These are phyloP conservation scores for Drosophila merina DNA, from an alignment of 2,888 invertebrate genomes.

Conservation along the genomic window DNA sequence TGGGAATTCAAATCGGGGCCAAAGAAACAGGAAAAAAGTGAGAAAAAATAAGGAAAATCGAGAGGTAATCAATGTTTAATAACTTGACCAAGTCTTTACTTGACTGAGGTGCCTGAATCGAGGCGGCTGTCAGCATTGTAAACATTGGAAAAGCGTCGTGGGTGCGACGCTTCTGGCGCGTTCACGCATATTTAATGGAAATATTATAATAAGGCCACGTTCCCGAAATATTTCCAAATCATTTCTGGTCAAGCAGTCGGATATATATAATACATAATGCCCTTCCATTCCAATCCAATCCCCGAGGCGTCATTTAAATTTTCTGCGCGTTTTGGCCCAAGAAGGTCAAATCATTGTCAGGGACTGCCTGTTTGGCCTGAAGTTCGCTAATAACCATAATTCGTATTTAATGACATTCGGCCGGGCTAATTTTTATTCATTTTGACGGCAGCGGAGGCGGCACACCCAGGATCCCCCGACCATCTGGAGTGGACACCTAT, in stretches of 20 bases:
- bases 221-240: constrained; percentile 34
- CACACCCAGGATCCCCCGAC: constrained; percentile 25
- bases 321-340: constrained; percentile 32
- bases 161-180: constrained; percentile 27
- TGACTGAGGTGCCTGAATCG: constrained; percentile 8
- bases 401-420: constrained; percentile 55
- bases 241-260: constrained; percentile 25
- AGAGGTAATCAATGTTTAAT: constrained; percentile 60
- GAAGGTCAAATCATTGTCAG: constrained; percentile 57
- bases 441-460: not conserved
- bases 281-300: not conserved
- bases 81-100: constrained; percentile 27
- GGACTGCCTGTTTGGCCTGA: constrained; percentile 16
- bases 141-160: constrained; percentile 25
- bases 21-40: constrained; percentile 1
- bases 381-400: constrained; percentile 51
- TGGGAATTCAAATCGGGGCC: constrained; percentile 12
- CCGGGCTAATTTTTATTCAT: constrained; percentile 36
- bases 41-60: constrained; percentile 50
- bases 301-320: constrained; percentile 45
- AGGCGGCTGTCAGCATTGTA: constrained; percentile 19
- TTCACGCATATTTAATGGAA: constrained; percentile 43
- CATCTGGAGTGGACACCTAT: constrained; percentile 44
- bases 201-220: constrained; percentile 42
- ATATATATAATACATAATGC: constrained; percentile 5